These are phyloP conservation scores for Lasioglossum malachurum DNA, from an alignment of 2,888 invertebrate species.

Conservation along the genomic window DNA sequence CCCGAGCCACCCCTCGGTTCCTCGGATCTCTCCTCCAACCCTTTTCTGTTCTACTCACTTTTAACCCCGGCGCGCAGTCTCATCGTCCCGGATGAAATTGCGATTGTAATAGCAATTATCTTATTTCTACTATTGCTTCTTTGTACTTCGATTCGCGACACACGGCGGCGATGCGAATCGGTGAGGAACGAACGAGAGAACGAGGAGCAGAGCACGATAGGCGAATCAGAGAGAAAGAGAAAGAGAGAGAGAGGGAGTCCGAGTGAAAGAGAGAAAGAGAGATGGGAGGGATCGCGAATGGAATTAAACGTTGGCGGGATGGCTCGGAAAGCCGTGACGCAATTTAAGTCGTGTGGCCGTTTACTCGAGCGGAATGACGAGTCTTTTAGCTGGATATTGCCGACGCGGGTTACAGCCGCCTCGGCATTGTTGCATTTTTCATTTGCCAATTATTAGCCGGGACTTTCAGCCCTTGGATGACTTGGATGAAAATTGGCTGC, in stretches of 20 bases:
- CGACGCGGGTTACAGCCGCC: conserved; percentile 55
- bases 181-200: conserved; percentile 37
- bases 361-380: conserved; percentile 68
- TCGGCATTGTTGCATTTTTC: conserved; percentile 63
- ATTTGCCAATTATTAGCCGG: conserved; percentile 63
- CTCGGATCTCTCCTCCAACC: conserved; percentile 16
- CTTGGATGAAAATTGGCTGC: conserved; percentile 39
- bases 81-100: conserved; percentile 73
- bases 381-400: conserved; percentile 65
- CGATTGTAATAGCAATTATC: conserved; percentile 82
- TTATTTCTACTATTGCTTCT: conserved; percentile 77
- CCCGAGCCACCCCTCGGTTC: not conserved
- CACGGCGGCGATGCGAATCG: conserved; percentile 62
- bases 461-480: conserved; percentile 27
- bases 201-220: not conserved
- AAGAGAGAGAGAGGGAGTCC: not conserved
- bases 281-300: conserved; percentile 60
- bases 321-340: conserved; percentile 62
- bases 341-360: conserved; percentile 69
- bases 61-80: conserved; percentile 29
- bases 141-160: conserved; percentile 75
- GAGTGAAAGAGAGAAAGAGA: conserved; percentile 1
- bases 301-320: conserved; percentile 71
- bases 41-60: conserved; percentile 17
- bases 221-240: not conserved